Percentiles rank a stretch among this genome's conserved stretches.
phyloP scores from a whole-genome alignment of 1,140 invertebrate species.

The Ceratoteleas bidentatus region DNA sequence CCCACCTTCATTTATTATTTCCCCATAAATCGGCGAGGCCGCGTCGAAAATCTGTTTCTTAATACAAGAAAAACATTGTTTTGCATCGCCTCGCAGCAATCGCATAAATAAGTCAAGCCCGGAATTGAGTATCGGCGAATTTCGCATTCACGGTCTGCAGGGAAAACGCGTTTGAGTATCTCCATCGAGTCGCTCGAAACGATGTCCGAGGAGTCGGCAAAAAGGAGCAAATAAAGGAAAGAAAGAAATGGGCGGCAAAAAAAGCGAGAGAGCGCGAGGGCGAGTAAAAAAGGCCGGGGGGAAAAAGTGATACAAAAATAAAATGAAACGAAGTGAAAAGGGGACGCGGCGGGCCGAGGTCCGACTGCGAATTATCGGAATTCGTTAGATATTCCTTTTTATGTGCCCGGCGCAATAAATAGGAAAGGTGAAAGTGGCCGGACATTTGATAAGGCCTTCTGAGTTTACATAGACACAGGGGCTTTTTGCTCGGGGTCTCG shows the following conservation, averaged over 20 bases:
- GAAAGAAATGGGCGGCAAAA: constrained; percentile 5
- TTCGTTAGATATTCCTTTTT: constrained; percentile 81
- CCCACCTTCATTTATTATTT: constrained; percentile 19
- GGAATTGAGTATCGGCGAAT: constrained; percentile 70
- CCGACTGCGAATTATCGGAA: constrained; percentile 76
- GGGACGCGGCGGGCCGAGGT: constrained; percentile 44
- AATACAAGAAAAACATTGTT: constrained; percentile 72
- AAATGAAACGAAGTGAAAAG: constrained; percentile 60
- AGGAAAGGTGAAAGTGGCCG: constrained; percentile 70
- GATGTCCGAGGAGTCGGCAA: constrained; percentile 63
- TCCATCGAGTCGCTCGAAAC: constrained; percentile 62
- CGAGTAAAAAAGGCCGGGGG: constrained; percentile 30
- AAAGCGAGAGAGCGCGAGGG: constrained; percentile 24
- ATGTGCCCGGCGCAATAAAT: constrained; percentile 77
- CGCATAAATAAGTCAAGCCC: constrained; percentile 78
- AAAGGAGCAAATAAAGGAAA: constrained; percentile 28
- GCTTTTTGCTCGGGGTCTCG: constrained; percentile 76
- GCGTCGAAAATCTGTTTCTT: constrained; percentile 49
- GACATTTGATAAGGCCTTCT: constrained; percentile 45
- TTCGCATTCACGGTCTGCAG: constrained; percentile 75
- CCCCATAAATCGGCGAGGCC: constrained; percentile 37
- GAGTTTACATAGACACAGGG: constrained; percentile 61
- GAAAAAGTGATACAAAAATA: constrained; percentile 62
- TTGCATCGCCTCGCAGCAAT: constrained; percentile 71
- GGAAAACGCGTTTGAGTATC: constrained; percentile 71